These are phyloP conservation scores for Stercorarius parasiticus DNA, from an alignment of 2,113 vertebrate species.

Conservation along the genomic window DNA sequence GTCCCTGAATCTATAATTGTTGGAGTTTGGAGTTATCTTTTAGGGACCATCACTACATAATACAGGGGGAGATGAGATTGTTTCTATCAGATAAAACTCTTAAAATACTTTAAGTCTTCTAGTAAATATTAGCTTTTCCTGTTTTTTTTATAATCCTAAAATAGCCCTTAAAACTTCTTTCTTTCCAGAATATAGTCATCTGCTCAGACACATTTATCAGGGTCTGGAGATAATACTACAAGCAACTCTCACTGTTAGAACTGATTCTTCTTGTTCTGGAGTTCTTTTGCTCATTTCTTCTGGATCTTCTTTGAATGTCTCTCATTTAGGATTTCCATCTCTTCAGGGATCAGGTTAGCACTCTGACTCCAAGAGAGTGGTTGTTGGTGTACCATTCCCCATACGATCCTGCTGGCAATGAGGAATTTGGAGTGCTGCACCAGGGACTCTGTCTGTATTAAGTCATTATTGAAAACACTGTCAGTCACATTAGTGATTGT, in stretches of 20 bases:
- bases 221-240: conserved; percentile 83
- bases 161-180: conserved; percentile 88
- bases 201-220: conserved; percentile 82
- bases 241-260: conserved; percentile 88
- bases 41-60: not conserved
- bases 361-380: conserved; percentile 84
- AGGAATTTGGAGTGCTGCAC: conserved; percentile 90
- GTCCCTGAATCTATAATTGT: not conserved
- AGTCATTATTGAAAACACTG: conserved; percentile 88
- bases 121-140: conserved; percentile 84
- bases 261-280: conserved; percentile 83
- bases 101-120: not conserved
- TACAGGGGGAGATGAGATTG: too few species aligned
- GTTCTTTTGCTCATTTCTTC: conserved; percentile 85
- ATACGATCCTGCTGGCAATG: conserved; percentile 82
- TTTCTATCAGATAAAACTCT: not conserved
- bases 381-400: conserved; percentile 84
- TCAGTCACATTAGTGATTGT: conserved; percentile 88
- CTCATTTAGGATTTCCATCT: conserved; percentile 86
- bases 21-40: not conserved
- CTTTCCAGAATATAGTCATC: conserved; percentile 86
- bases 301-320: conserved; percentile 88
- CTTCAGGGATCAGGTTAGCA: conserved; percentile 87
- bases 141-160: conserved; percentile 88
- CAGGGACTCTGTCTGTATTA: conserved; percentile 87